Base-by-base conservation (phyloP, 2,113 vertebrate species). In the Ceyx cyanopectus region DNA sequence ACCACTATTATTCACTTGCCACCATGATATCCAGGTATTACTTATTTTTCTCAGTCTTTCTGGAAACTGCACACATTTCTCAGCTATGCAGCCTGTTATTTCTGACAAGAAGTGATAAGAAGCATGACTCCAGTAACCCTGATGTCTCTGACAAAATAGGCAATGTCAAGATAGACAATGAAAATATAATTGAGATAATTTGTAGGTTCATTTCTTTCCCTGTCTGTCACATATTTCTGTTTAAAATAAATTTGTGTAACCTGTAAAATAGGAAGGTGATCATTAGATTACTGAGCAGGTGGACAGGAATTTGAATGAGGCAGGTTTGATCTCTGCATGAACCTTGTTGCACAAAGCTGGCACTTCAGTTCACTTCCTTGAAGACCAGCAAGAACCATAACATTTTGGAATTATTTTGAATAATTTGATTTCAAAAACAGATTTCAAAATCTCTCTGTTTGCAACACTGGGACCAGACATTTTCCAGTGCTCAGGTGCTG, bases 241-340 rank as follows among this genome's bases (percentile, higher is more conserved):
- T 92, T 69, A 65, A 92, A 84, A 72, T 76, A 69, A 50, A 86
- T 92, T 62, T 90, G 12, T 90, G 41, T 65, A 75, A 81, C 40
- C 32, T 88, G 48, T 78, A 69, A 73, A 91, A 87, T 8, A 80
- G 11, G 41, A 85, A 91, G 14, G n/a, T 45, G 75, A 34, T 89
- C 16, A 58, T 85, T 80, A 61, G 63, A 81, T 79, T 79, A 73
- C 32, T 62, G 54, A 92, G 43, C 17, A 75, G 21, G 8, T 86
- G 66, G 73, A 56, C 32, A 72, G 62, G 32, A 69, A 58, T 85
- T 66, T 50, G 7, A 73, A 12, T 40, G 69, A 88, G 10, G 57
- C 12, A 84, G 27, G 29, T 69, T 37, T 57, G 29, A 32, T 79
- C 65, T 34, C 29, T 79, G 27, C 30, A 34, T 29, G 26, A 85